Evolutionary conservation across 2,888 invertebrate species (phyloP), one percentile per base, ranked within the genome.

Genomic region (Volucella inflata): DNA sequence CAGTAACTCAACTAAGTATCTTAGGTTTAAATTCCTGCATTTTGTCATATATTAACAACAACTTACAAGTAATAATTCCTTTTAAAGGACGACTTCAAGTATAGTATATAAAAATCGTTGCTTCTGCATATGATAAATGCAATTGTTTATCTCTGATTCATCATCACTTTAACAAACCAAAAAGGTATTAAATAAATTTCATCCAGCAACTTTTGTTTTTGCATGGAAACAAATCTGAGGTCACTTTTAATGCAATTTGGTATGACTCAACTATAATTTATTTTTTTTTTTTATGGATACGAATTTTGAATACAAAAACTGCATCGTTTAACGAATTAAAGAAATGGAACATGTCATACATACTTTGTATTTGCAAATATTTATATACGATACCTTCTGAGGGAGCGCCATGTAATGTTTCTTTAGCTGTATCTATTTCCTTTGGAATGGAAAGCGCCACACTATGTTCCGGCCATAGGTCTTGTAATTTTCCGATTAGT

Each of bases 391-490:
- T 90, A 92, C 92, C 92, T 92, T 90, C 90, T 48, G 89, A 89
- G 87, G 90, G 90, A 72, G 89, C 89, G 68, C 91, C 92, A 87
- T 90, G 89, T 76, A 92, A 88, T 87, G 89, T 90, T 88, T 92
- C 92, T 89, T 91, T 91, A 74, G 89, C 88, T 88, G 89, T 90
- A 90, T 92, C 92, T 88, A 92, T 90, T 90, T 91, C 91, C 90
- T 91, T 91, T 91, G 92, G 91, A 90, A 92, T 91, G 90, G 92
- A 92, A 88, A 91, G 89, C 83, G 92, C 91, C 71, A 92, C 92
- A 89, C 90, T 92, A 88, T 91, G 92, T 85, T 92, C 91, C 76
- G 92, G 92, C 92, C 92, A 92, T 87, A 92, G 89, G 89, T 91
- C 90, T 89, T 91, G 91, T 88, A 92, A 89, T 90, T 92, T 92